A percentile compares a stretch with the other conserved stretches of the same genome.
phyloP scores from a whole-genome alignment of 2,888 invertebrate species.

The Troides helena region DNA sequence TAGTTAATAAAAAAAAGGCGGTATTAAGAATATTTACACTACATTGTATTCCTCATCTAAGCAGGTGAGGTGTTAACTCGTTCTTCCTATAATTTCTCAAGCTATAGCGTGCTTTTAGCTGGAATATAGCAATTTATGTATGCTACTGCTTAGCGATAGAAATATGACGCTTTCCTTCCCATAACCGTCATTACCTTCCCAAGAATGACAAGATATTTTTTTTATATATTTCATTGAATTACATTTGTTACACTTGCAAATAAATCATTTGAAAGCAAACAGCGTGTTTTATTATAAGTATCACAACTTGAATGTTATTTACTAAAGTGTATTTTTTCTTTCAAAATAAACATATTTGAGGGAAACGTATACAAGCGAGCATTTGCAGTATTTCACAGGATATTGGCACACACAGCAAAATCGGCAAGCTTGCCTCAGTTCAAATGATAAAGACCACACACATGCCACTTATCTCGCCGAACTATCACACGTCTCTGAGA shows the following conservation, averaged over 20 bases:
- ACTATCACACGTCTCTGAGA: constrained; percentile 16
- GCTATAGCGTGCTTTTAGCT: too few species aligned
- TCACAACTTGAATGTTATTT: background rate
- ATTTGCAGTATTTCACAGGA: background rate
- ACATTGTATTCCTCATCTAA: too few species aligned
- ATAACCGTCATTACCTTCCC: background rate
- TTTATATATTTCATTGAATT: background rate
- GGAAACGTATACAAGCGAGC: background rate
- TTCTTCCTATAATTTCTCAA: too few species aligned
- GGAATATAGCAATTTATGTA: too few species aligned
- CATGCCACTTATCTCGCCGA: constrained; percentile 7
- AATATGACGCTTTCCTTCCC: too few species aligned
- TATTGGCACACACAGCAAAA: constrained; percentile 6
- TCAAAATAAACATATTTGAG: background rate
- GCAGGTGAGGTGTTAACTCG: too few species aligned
- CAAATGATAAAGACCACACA: constrained; percentile 28
- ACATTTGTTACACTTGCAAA: too few species aligned
- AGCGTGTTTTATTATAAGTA: background rate
- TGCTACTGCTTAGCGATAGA: too few species aligned
- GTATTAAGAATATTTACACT: too few species aligned
- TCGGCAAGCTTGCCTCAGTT: constrained; percentile 9
- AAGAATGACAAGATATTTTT: background rate
- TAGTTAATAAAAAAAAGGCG: too few species aligned
- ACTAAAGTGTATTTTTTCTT: background rate
- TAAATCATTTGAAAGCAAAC: too few species aligned